Evolutionary conservation across 92 coral and sea anemone species (phyloP).

Genomic region (Porites cylindrica): DNA sequence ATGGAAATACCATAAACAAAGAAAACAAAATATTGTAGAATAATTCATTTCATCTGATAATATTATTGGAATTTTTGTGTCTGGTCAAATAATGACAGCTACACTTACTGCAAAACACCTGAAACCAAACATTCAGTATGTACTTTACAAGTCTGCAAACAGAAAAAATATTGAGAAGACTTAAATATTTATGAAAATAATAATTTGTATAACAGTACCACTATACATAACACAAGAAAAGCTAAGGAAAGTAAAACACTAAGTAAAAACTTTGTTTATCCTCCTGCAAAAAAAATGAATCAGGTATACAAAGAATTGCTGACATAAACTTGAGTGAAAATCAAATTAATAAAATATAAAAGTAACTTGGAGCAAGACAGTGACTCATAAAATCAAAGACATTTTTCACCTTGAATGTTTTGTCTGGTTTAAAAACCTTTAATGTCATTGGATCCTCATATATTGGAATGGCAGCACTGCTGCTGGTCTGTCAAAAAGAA

Average conservation of each 20-base stretch:
- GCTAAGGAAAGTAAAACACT: too few species aligned
- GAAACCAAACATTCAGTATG: conserved; percentile 79
- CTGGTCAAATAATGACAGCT: too few species aligned
- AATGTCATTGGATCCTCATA: conserved; percentile 69
- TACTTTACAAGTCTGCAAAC: conserved; percentile 93
- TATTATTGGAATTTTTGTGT: too few species aligned
- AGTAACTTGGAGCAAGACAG: not conserved
- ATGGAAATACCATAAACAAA: too few species aligned
- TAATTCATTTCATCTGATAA: too few species aligned
- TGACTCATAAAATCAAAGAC: not conserved
- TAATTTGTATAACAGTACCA: not conserved
- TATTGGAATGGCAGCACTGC: conserved; percentile 32
- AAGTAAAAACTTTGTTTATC: too few species aligned
- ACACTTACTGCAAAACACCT: conserved; percentile 84
- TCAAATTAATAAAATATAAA: too few species aligned
- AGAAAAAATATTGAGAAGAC: not conserved
- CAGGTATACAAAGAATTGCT: too few species aligned
- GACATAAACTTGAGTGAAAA: too few species aligned
- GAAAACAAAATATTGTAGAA: too few species aligned
- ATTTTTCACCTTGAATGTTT: conserved; percentile 83
- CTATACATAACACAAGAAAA: too few species aligned
- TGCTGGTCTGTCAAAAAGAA: conserved; percentile 56
- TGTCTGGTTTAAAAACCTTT: conserved; percentile 85
- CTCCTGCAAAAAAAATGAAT: not conserved
- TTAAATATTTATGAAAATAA: not conserved